These are phyloP conservation scores for Gallinago nigripennis DNA, from an alignment of 2,797 vertebrate species.

Conservation along the genomic window DNA sequence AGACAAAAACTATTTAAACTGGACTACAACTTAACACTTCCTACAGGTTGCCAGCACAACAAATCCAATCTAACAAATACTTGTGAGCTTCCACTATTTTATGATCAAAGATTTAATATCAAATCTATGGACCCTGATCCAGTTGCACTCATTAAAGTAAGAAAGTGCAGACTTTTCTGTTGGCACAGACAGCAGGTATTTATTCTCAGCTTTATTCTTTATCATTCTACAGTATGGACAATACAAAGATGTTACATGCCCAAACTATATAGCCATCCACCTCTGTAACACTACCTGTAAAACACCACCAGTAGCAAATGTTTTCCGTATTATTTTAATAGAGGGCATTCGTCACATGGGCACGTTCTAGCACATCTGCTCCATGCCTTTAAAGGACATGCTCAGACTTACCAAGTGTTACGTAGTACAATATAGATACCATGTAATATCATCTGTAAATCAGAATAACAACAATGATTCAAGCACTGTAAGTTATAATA, in stretches of 20 bases:
- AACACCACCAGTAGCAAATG: neutral
- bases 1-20: neutral
- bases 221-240: neutral
- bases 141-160: neutral
- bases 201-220: neutral
- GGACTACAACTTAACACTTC: neutral
- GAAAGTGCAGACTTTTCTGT: neutral
- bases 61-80: neutral
- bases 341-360: neutral
- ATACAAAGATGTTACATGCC: neutral
- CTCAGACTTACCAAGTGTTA: neutral
- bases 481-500: neutral
- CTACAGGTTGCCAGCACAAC: neutral
- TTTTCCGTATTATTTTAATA: neutral
- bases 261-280: neutral
- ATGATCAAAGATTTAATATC: neutral
- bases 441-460: slow-evolving; percentile 1
- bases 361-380: neutral
- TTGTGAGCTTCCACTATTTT: neutral
- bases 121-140: fast-evolving
- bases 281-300: neutral
- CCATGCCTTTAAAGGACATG: neutral
- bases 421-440: neutral
- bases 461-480: neutral
- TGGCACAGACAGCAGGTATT: neutral